Percentiles rank a stretch among this genome's conserved stretches.
Evolutionary conservation across 2,888 invertebrate genomes (phyloP).

Genomic region (Polydrusus cervinus): DNA sequence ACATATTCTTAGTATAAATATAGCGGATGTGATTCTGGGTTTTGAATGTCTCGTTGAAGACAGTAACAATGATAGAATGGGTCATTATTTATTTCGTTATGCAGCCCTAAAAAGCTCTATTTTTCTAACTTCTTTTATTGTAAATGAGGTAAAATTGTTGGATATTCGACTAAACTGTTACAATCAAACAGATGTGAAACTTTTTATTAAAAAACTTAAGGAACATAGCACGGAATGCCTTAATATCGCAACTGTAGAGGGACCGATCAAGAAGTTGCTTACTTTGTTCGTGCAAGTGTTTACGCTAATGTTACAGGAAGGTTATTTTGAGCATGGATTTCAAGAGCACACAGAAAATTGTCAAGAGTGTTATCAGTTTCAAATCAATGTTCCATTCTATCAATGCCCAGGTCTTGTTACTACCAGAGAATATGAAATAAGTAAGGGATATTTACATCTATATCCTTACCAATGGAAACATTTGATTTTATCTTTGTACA

Average conservation of each 20-base stretch:
- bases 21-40: constrained; percentile 63
- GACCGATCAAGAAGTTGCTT: constrained; percentile 39
- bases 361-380: constrained; percentile 33
- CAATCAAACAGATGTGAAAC: constrained; percentile 41
- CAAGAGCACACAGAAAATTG: constrained; percentile 24
- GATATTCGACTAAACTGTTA: constrained; percentile 56
- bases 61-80: constrained; percentile 75
- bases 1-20: constrained; percentile 64
- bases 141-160: constrained; percentile 54
- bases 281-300: constrained; percentile 37
- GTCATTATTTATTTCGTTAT: constrained; percentile 75
- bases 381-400: constrained; percentile 72
- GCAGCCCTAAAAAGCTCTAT: constrained; percentile 66
- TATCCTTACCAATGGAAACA: constrained; percentile 76
- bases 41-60: constrained; percentile 76
- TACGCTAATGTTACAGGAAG: constrained; percentile 56
- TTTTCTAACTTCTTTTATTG: constrained; percentile 67
- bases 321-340: constrained; percentile 51
- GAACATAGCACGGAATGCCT: constrained; percentile 55
- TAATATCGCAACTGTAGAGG: constrained; percentile 36
- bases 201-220: constrained; percentile 55
- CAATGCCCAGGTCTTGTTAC: constrained; percentile 74
- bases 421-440: constrained; percentile 73
- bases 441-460: constrained; percentile 73
- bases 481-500: constrained; percentile 72